These are phyloP conservation scores for Oegoconia quadripuncta DNA, from an alignment of 2,888 invertebrate genomes.

Conservation along the genomic window DNA sequence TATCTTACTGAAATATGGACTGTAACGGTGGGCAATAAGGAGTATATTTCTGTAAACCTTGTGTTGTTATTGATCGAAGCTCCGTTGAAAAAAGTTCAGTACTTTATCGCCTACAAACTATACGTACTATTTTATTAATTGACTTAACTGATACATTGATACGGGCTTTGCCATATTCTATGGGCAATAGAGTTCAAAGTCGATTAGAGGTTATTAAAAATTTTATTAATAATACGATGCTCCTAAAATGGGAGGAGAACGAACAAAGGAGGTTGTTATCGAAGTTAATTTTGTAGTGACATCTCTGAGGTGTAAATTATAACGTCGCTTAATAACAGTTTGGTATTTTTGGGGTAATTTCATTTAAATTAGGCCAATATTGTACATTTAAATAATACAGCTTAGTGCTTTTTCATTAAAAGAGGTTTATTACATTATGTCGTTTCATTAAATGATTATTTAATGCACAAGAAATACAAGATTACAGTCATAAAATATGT, in stretches of 20 bases:
- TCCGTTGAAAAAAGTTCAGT: conserved; percentile 72
- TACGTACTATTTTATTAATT: conserved; percentile 60
- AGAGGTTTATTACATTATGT: no score
- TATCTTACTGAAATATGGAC: conserved; percentile 15
- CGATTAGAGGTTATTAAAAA: not conserved
- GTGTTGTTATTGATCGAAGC: conserved; percentile 68
- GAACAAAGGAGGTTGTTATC: conserved; percentile 6
- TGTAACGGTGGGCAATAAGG: rapidly evolving
- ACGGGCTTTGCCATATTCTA: not conserved
- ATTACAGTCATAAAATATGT: no score
- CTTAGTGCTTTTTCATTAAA: no score
- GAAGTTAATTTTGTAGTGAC: conserved; percentile 3
- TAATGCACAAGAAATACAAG: no score
- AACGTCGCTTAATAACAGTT: not conserved
- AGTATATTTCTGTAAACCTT: conserved; percentile 15
- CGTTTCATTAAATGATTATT: no score
- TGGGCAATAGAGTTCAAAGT: not conserved
- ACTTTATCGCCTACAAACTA: conserved; percentile 65
- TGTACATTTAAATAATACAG: no score
- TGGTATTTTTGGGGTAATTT: not conserved
- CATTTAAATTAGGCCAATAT: no score
- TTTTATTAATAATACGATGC: conserved; percentile 5
- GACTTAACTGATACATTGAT: conserved; percentile 32
- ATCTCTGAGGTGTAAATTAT: conserved; percentile 1
- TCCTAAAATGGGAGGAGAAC: conserved; percentile 1